These are phyloP conservation scores for Spisula subtruncata DNA, from an alignment of 2,888 invertebrate genomes.

Conservation along the genomic window DNA sequence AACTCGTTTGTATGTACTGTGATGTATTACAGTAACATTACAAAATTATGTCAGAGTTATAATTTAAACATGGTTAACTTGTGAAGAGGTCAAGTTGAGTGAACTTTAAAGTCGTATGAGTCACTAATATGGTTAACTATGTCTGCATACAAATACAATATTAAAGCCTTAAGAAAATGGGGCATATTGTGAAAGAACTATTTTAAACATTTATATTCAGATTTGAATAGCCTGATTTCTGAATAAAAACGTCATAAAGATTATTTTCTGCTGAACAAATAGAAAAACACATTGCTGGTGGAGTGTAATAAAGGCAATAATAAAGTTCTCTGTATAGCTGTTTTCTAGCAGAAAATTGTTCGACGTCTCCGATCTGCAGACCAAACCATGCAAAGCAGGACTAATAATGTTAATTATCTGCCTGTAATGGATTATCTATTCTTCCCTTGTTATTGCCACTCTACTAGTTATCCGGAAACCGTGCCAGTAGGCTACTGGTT, in stretches of 20 bases:
- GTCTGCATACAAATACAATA: too few relatives aligned
- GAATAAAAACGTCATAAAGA: background rate
- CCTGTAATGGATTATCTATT: conserved; percentile 9
- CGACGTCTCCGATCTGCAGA: background rate
- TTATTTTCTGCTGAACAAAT: conserved; percentile 2
- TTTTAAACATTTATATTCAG: too few relatives aligned
- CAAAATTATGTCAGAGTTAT: too few relatives aligned
- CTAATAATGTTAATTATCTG: conserved; percentile 14
- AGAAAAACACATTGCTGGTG: background rate
- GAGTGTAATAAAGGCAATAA: background rate
- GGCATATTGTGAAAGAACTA: too few relatives aligned
- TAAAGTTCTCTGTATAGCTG: background rate
- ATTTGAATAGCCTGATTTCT: too few relatives aligned
- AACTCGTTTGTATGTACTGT: too few relatives aligned
- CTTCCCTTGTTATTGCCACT: conserved; percentile 6
- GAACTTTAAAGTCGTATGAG: too few relatives aligned
- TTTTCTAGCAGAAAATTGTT: conserved; percentile 16
- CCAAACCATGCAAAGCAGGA: background rate
- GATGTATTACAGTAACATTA: too few relatives aligned
- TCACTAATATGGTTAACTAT: too few relatives aligned
- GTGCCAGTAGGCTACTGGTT: conserved; percentile 23
- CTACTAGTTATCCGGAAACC: conserved; percentile 12
- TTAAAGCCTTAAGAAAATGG: too few relatives aligned
- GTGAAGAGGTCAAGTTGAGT: too few relatives aligned
- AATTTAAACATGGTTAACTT: too few relatives aligned